phyloP scores from a whole-genome alignment of 1,140 invertebrate genomes.

The Globodera ellingtonae region DNA sequence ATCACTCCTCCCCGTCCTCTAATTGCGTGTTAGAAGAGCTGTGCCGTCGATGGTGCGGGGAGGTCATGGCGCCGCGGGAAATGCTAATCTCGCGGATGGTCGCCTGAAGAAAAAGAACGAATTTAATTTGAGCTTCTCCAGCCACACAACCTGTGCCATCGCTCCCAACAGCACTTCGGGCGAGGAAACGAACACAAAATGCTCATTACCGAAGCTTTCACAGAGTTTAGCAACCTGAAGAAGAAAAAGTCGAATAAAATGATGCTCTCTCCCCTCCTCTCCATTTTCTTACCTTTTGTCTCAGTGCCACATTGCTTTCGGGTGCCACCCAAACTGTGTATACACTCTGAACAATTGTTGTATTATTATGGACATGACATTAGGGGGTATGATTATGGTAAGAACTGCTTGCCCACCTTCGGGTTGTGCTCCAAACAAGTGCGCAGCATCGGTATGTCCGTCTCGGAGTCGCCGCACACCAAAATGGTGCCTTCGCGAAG shows the following conservation, averaged over 20 bases:
- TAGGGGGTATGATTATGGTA: neutral
- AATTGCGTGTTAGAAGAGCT: conserved; percentile 20
- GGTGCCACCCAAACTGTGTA: conserved; percentile 64
- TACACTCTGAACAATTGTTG: conserved; percentile 38
- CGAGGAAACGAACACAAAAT: conserved; percentile 61
- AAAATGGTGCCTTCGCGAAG: conserved; percentile 55
- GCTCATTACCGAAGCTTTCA: conserved; percentile 47
- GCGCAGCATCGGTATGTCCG: conserved; percentile 63
- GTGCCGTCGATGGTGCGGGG: conserved; percentile 3
- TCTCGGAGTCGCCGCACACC: conserved; percentile 62
- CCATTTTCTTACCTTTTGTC: conserved; percentile 35
- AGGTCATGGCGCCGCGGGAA: conserved; percentile 15
- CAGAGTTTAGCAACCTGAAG: conserved; percentile 57
- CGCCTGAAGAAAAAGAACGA: conserved; percentile 27
- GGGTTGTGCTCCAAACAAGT: conserved; percentile 54
- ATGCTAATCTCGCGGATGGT: conserved; percentile 55
- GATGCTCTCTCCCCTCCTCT: neutral
- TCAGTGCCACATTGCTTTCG: conserved; percentile 43
- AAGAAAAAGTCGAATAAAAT: neutral
- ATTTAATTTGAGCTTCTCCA: too few relatives aligned
- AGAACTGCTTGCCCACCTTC: conserved; percentile 4
- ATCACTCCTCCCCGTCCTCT: conserved; percentile 7
- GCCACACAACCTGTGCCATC: conserved; percentile 54
- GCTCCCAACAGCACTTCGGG: conserved; percentile 62
- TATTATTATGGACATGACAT: neutral